phyloP scores from a whole-genome alignment of 2,113 vertebrate genomes.

The Centrocercus urophasianus region DNA sequence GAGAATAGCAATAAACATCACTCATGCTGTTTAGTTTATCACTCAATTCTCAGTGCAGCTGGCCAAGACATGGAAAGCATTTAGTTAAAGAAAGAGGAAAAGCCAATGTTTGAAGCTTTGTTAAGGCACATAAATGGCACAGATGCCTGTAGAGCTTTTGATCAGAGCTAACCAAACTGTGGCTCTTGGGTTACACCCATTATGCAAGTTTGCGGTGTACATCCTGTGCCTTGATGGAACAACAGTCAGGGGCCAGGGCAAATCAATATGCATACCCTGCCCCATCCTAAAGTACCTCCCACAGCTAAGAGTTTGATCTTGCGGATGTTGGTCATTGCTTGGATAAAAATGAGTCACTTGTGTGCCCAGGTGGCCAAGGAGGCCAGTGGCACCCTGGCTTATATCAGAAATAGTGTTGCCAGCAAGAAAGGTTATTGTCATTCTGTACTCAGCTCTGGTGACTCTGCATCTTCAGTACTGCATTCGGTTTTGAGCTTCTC shows the following conservation, averaged over 20 bases:
- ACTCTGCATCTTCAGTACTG: no score
- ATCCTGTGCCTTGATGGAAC: rapidly evolving
- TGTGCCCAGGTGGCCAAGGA: no score
- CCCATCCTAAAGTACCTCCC: neutral
- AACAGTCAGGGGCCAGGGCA: rapidly evolving
- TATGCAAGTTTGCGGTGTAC: neutral
- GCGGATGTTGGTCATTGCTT: no score
- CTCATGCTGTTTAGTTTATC: conserved; percentile 49
- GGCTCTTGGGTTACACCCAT: neutral
- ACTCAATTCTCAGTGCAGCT: neutral
- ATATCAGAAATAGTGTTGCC: no score
- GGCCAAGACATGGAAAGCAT: conserved; percentile 6
- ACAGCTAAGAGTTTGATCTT: rapidly evolving
- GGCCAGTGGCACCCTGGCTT: no score
- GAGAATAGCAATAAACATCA: conserved; percentile 55
- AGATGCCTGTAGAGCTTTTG: neutral
- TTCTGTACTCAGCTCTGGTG: no score
- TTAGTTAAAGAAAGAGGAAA: conserved; percentile 8
- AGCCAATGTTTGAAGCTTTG: neutral
- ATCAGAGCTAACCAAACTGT: neutral
- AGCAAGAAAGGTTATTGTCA: no score
- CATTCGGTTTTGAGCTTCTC: no score
- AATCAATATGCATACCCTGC: neutral
- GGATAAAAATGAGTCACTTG: no score
- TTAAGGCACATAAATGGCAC: neutral